Conservation (phyloP, 2,888 invertebrate species). For the Molorchus minor region DNA sequence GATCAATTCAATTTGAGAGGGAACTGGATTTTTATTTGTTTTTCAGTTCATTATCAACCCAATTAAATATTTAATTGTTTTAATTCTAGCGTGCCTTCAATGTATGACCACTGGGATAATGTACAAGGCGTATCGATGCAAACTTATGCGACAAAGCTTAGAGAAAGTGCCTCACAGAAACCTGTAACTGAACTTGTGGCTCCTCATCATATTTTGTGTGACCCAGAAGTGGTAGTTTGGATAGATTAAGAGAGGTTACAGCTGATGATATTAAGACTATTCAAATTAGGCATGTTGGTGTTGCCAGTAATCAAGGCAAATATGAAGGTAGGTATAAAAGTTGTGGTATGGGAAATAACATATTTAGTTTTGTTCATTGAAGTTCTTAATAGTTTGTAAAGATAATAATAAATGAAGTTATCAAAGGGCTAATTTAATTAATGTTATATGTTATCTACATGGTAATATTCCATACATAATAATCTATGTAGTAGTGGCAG, state of each 20-base stretch:
- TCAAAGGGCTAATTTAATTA: too few species aligned
- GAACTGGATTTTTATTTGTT: too few species aligned
- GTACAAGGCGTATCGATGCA: conserved; percentile 84
- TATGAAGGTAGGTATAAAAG: conserved; percentile 80
- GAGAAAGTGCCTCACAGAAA: conserved; percentile 69
- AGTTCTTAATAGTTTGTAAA: too few species aligned
- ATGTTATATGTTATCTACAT: too few species aligned
- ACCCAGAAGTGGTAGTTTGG: conserved; percentile 72
- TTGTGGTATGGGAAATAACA: too few species aligned
- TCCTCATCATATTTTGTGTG: conserved; percentile 70
- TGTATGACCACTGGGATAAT: conserved; percentile 79
- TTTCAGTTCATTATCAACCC: too few species aligned
- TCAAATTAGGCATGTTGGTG: conserved; percentile 70
- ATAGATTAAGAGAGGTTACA: conserved; percentile 73
- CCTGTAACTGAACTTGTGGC: conserved; percentile 72
- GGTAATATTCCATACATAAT: too few species aligned
- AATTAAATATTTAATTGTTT: background rate
- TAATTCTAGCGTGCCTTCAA: conserved; percentile 68
- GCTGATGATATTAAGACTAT: conserved; percentile 69
- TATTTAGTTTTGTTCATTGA: too few species aligned
- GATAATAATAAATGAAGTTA: too few species aligned
- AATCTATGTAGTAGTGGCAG: too few species aligned
- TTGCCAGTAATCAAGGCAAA: conserved; percentile 67
- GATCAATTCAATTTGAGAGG: too few species aligned
- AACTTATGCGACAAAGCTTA: conserved; percentile 70